These are phyloP conservation scores for Isichthys henryi DNA, from an alignment of 2,113 vertebrate genomes.

Conservation along the genomic window DNA sequence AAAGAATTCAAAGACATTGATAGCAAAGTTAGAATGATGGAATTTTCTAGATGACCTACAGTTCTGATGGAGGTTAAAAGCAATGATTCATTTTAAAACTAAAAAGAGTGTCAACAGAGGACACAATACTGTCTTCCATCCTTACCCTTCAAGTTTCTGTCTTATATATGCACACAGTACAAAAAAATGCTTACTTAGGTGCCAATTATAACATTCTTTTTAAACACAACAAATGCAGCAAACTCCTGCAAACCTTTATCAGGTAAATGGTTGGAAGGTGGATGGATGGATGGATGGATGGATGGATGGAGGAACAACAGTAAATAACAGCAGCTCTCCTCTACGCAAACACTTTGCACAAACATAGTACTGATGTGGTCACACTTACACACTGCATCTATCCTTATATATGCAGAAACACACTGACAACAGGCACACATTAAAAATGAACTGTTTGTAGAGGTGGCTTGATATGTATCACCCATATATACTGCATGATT, in stretches of 20 bases:
- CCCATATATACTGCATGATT: background rate
- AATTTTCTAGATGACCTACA: background rate
- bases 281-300: background rate
- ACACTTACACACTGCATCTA: background rate
- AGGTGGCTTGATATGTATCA: background rate
- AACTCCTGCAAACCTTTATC: background rate
- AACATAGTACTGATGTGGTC: background rate
- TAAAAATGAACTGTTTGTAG: background rate
- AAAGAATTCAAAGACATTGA: background rate
- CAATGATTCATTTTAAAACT: background rate
- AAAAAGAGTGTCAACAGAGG: background rate
- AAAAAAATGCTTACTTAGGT: background rate
- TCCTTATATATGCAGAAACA: background rate
- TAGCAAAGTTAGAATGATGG: background rate
- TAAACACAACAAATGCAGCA: background rate
- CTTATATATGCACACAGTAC: background rate
- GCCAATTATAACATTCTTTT: background rate
- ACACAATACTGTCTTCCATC: background rate
- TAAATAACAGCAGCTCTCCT: background rate
- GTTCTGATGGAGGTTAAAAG: background rate
- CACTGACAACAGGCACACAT: background rate
- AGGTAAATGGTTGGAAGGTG: background rate
- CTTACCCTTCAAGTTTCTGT: background rate
- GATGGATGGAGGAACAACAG: background rate
- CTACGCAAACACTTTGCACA: background rate